A percentile compares a stretch with the other conserved stretches of the same genome.
Evolutionary conservation across 2,797 vertebrate genomes (phyloP).

Genomic region (Arctocebus calabarensis): DNA sequence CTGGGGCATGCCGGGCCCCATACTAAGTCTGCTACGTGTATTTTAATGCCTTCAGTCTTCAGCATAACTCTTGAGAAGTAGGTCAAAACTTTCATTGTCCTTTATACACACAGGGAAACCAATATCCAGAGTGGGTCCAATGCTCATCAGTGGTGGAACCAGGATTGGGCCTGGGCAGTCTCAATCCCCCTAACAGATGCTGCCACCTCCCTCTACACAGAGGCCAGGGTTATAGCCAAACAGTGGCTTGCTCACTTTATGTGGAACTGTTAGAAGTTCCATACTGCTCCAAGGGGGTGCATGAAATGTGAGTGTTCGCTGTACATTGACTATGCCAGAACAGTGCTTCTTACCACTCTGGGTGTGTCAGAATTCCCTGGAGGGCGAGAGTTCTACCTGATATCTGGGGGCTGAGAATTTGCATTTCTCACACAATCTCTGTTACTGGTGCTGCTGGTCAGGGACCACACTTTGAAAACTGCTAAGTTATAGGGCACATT

Average conservation of each 20-base stretch:
- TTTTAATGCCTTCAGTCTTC: background rate
- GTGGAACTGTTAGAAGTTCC: accelerated
- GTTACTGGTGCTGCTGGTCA: background rate
- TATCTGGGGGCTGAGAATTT: accelerated
- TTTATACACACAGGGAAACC: background rate
- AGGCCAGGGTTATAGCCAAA: background rate
- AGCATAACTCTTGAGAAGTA: background rate
- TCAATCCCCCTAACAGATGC: accelerated
- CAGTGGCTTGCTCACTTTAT: background rate
- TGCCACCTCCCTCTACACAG: accelerated
- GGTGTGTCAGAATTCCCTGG: accelerated
- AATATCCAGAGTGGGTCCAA: background rate
- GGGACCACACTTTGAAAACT: background rate
- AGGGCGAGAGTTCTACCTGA: accelerated
- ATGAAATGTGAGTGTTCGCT: accelerated
- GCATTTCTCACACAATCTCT: background rate
- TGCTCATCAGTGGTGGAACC: too few relatives aligned
- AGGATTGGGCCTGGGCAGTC: too few relatives aligned
- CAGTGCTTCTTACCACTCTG: accelerated
- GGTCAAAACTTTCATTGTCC: background rate
- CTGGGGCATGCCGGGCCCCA: too few relatives aligned
- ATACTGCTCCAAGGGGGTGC: background rate
- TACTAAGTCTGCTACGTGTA: accelerated
- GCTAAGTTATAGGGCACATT: accelerated
- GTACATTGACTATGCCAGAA: background rate